Base-by-base conservation (phyloP, 2,797 vertebrate genomes). In the Gorsachius magnificus region DNA sequence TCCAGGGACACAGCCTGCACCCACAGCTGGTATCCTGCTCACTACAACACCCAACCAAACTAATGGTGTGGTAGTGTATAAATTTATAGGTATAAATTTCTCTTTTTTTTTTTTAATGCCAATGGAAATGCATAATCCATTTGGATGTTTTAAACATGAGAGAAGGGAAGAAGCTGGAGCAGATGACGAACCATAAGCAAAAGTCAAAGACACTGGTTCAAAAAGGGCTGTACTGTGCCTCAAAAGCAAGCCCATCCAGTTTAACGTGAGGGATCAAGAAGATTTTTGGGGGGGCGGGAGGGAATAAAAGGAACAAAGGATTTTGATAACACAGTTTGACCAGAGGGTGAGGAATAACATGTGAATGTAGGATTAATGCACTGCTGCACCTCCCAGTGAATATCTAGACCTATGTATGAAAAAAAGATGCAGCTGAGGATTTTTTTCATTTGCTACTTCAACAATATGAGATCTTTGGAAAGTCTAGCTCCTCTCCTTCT, bases 121-220 rank as follows among this genome's bases (percentile, higher is more conserved):
- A 65, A 38, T 0, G 1, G 2, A 19, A 75, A 68, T 10, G 25
- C 16, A 8, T 46, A 50, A 66, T 58, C 53, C 3, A 1, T 45
- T 43, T 20, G 15, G 51, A 76, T 65, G 46, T 33, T 94, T 84
- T 29, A 76, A 60, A 29, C 11, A 8, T 5, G 22, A 54, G 16
- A 46, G 56, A 60, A 7, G 10, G 18, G 5, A 48, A 83, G 41
- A 46, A 24, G 51, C 5, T 54, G 46, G 38, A 50, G 21, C 45
- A 70, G 51, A 31, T 20, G 56, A 53, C 5, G 6, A 41, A 41
- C 31, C 64, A 41, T 6, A 65, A 54, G 33, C 8, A 45, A 38
- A 65, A 88, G 12, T 8, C 57, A 70, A 50, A 57, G 25, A 45
- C 13, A 4, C 18, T 13, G 46, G 6, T 26, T 92, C 38, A 22